Conservation (phyloP, 2,888 invertebrate species). For the Prostheceraeus crozeri region DNA sequence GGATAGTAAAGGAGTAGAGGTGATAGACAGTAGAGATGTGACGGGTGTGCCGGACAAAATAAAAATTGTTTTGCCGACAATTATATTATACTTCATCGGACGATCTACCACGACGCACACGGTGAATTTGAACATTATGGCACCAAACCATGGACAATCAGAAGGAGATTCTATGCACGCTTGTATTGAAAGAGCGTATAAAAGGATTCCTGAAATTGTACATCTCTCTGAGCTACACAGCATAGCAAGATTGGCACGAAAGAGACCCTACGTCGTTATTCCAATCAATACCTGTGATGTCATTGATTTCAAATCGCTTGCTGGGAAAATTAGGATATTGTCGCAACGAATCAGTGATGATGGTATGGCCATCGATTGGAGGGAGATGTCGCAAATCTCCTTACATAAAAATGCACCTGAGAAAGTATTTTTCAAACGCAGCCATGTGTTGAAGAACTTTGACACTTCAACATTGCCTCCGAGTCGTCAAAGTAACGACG, state of each 20-base stretch:
- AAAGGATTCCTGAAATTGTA: neutral
- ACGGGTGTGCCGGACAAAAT: slow-evolving; percentile 5
- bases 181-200: slow-evolving; percentile 16
- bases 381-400: neutral
- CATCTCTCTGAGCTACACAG: too few relatives aligned
- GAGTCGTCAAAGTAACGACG: too few relatives aligned
- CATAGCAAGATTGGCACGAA: too few relatives aligned
- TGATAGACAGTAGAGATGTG: neutral
- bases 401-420: neutral
- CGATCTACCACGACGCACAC: too few relatives aligned
- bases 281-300: neutral
- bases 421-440: slow-evolving; percentile 4
- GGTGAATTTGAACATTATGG: neutral
- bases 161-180: slow-evolving; percentile 2
- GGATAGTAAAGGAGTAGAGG: neutral
- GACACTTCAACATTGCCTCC: neutral
- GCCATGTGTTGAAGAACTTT: neutral
- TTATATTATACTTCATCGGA: too few relatives aligned
- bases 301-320: neutral
- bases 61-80: too few relatives aligned
- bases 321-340: neutral
- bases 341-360: slow-evolving; percentile 5
- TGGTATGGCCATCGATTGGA: neutral
- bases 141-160: slow-evolving; percentile 1
- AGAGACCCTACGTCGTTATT: neutral